phyloP scores from a whole-genome alignment of 2,888 invertebrate species.

The Epinotia nisella region DNA sequence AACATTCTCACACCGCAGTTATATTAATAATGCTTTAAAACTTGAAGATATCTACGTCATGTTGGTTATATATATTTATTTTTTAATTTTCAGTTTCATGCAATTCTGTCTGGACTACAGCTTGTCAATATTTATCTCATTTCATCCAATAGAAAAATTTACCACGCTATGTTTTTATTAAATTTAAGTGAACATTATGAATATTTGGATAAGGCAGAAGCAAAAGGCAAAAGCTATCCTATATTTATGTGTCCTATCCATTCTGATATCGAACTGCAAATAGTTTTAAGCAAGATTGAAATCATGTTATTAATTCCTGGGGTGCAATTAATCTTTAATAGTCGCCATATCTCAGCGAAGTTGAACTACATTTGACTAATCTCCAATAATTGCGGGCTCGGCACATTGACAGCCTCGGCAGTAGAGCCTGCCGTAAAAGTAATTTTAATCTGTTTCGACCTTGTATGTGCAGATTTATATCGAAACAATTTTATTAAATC shows the following conservation, averaged over 20 bases:
- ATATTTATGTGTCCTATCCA: background rate
- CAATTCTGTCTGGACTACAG: too few species aligned
- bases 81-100: background rate
- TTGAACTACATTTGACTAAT: constrained; percentile 32
- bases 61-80: background rate
- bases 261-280: background rate
- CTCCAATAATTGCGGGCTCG: constrained; percentile 28
- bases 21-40: background rate
- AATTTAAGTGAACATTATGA: too few species aligned
- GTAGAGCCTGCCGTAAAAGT: background rate
- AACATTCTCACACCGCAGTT: background rate
- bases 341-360: constrained; percentile 3
- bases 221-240: too few species aligned
- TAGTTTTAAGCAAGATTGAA: constrained; percentile 13
- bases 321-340: background rate
- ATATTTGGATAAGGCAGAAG: too few species aligned
- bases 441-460: constrained; percentile 17
- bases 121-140: too few species aligned
- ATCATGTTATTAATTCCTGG: constrained; percentile 10
- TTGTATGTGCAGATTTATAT: constrained; percentile 1
- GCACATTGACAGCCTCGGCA: constrained; percentile 2
- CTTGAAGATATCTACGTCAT: background rate
- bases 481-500: background rate
- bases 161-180: too few species aligned
- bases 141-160: too few species aligned